Base-by-base conservation (phyloP, 2,888 invertebrate genomes). In the Napeogenes sylphis region DNA sequence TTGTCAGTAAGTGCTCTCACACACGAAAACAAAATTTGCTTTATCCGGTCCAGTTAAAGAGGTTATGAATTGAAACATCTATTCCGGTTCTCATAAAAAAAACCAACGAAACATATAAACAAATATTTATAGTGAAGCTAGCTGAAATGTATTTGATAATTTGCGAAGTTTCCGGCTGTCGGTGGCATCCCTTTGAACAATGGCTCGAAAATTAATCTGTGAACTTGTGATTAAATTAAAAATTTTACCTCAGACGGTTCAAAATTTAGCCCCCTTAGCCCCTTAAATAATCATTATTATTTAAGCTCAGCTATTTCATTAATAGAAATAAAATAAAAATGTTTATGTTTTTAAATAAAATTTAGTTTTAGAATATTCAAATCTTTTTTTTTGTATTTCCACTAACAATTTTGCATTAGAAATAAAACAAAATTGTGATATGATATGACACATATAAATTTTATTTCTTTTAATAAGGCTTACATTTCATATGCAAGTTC, bases 41-140 rank as follows among this genome's bases (percentile, higher is more conserved):
- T 63, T 63, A 65, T 65, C 65, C 70, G 66, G 64, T 65, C 59
- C 51, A 51, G 61, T 65, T 67, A 62, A 65, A 66, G 64, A 55
- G 46, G 68, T 61, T 66, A 68, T 73, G 68, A 71, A 71, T 70
- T 70, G 66, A 64, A 64, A 66, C 67, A 67, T 71, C 70, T 69
- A 68, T 69, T 68, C 67, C 60, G 59, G 62, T 61, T 71, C 70
- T 72, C 70, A 69, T 76, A 79, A 79, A 81, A 21, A 79, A 78
- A 80, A 79, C 55, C 4, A 42, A 57, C 55, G 57, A 54, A 32
- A 59, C 59, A 53, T 62, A 58, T 47, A 78, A 1, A 76, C 74
- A 79, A 79, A 79, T 77, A 73, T 64, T 75, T 69, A 64, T 56
- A 42, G 60, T 62, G 64, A 64, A 58, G 65, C 55, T 56, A 59